phyloP scores from a whole-genome alignment of 1,140 invertebrate genomes.

The Whitmania pigra region DNA sequence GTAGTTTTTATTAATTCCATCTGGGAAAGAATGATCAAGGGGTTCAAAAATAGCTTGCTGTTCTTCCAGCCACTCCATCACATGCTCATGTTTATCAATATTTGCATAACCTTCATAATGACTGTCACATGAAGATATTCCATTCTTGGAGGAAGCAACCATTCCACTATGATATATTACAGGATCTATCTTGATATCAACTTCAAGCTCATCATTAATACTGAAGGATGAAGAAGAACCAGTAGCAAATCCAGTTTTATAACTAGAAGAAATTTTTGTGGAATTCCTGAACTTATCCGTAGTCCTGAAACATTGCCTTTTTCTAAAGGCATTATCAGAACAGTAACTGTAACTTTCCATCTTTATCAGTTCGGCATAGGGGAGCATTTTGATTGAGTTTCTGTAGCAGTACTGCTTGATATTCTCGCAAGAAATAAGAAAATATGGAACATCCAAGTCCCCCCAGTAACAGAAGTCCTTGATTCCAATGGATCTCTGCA shows the following conservation, averaged over 20 bases:
- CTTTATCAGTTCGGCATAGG: too few species aligned
- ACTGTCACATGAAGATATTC: background rate
- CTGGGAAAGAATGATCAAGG: background rate
- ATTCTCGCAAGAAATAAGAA: too few species aligned
- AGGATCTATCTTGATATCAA: background rate
- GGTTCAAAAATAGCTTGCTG: constrained; percentile 11
- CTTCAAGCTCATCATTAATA: constrained; percentile 18
- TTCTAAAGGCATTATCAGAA: background rate
- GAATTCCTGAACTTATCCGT: too few species aligned
- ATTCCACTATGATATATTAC: too few species aligned
- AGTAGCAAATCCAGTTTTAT: constrained; percentile 1
- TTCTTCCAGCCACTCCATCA: constrained; percentile 19
- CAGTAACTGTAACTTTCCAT: background rate
- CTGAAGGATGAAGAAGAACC: constrained; percentile 13
- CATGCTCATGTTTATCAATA: constrained; percentile 13
- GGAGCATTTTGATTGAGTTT: too few species aligned
- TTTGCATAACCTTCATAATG: constrained; percentile 2
- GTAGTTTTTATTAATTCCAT: too few species aligned
- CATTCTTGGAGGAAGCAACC: constrained; percentile 5
- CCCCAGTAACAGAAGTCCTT: too few species aligned
- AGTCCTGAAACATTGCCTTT: background rate
- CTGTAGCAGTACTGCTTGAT: too few species aligned
- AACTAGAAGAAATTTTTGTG: background rate
- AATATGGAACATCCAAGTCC: too few species aligned
- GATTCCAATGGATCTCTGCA: too few species aligned